These are phyloP conservation scores for Pygmarrhopalites habei DNA, from an alignment of 1,140 invertebrate species.

Conservation along the genomic window DNA sequence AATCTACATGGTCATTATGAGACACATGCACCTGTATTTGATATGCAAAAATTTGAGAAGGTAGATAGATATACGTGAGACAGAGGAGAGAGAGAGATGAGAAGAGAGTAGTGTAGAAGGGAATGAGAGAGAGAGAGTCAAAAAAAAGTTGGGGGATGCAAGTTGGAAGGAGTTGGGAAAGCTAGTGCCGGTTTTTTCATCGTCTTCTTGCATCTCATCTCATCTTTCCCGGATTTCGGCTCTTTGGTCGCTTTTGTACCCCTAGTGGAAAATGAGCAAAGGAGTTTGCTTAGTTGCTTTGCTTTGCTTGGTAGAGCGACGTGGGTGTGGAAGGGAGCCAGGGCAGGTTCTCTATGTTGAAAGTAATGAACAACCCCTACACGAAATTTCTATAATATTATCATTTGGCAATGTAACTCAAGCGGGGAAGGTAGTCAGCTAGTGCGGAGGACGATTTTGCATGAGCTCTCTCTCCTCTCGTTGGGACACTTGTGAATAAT, in stretches of 20 bases:
- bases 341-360: slow-evolving; percentile 7
- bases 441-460: slow-evolving; percentile 13
- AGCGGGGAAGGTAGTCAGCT: slow-evolving; percentile 29
- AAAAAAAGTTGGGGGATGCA: slow-evolving; percentile 13
- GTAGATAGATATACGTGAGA: slow-evolving; percentile 16
- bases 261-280: slow-evolving; percentile 29
- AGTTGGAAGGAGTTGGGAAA: slow-evolving; percentile 28
- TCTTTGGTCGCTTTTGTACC: slow-evolving; percentile 29
- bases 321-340: slow-evolving; percentile 21
- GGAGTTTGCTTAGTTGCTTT: slow-evolving; percentile 9
- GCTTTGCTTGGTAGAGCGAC: slow-evolving; percentile 20
- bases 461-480: slow-evolving; percentile 7
- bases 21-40: background rate
- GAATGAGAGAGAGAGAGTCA: slow-evolving; percentile 40
- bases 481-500: slow-evolving; percentile 24
- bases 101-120: background rate
- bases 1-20: background rate
- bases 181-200: slow-evolving; percentile 39
- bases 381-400: slow-evolving; percentile 36
- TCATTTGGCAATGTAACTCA: slow-evolving; percentile 39
- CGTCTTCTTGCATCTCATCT: slow-evolving; percentile 47
- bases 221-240: slow-evolving; percentile 46
- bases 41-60: background rate
- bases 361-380: slow-evolving; percentile 35
- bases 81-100: slow-evolving; percentile 28